phyloP scores from a whole-genome alignment of 2,797 vertebrate species.

The Melanotaenia boesemani region DNA sequence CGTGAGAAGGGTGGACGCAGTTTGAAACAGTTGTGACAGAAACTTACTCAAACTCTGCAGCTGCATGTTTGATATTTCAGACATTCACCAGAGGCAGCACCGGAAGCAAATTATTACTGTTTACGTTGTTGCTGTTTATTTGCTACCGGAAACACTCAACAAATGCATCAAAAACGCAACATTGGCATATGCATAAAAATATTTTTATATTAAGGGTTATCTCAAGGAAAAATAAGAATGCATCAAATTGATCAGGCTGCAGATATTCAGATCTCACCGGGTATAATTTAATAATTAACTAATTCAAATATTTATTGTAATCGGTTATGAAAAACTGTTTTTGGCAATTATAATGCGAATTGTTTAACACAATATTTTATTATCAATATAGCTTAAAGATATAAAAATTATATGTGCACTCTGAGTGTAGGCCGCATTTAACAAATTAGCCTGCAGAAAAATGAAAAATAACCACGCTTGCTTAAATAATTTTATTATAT shows the following conservation, averaged over 20 bases:
- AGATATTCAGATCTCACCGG: neutral
- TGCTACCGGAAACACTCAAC: constrained; percentile 40
- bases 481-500: no score
- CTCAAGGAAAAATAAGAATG: neutral
- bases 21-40: constrained; percentile 60
- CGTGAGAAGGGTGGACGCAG: constrained; percentile 74
- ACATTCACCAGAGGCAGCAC: constrained; percentile 13
- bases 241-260: neutral
- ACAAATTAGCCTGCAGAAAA: neutral
- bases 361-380: neutral
- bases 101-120: constrained; percentile 40
- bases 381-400: neutral
- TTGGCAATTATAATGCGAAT: neutral
- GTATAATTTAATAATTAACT: neutral
- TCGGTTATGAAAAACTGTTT: neutral
- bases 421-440: neutral
- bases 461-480: neutral
- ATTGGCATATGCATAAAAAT: neutral
- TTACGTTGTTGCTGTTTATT: constrained; percentile 46
- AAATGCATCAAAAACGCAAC: neutral
- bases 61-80: constrained; percentile 48
- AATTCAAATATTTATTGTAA: neutral
- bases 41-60: constrained; percentile 53
- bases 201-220: neutral
- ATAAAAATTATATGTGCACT: neutral